These are phyloP conservation scores for Cettia cetti DNA, from an alignment of 2,113 vertebrate genomes.

Conservation along the genomic window DNA sequence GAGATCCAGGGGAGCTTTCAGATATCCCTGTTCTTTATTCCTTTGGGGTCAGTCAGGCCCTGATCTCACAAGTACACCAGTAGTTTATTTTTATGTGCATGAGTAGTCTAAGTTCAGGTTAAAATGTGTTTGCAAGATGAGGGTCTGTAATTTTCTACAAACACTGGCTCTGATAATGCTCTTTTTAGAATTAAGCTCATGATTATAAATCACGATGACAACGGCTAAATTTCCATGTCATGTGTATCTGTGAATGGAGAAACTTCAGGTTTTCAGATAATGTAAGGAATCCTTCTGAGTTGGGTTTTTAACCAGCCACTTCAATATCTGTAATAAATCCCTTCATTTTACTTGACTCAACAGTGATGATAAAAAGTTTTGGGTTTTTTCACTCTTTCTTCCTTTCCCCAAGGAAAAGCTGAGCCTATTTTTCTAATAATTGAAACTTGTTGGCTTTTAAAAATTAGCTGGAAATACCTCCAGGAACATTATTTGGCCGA, in stretches of 20 bases:
- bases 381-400: neutral
- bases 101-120: neutral
- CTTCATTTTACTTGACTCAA: neutral
- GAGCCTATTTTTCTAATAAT: neutral
- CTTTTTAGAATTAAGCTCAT: neutral
- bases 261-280: neutral
- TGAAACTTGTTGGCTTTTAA: neutral
- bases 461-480: slow-evolving; percentile 29
- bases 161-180: neutral
- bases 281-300: neutral
- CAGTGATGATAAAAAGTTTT: neutral
- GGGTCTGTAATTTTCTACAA: neutral
- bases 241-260: neutral
- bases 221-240: neutral
- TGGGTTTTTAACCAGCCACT: neutral
- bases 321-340: neutral
- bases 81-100: neutral
- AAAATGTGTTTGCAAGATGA: neutral
- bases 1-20: neutral
- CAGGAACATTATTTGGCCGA: neutral
- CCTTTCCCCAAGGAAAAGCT: neutral
- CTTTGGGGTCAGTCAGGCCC: neutral
- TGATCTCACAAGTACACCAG: neutral
- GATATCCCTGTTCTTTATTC: neutral
- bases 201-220: neutral